Evolutionary conservation across 2,113 vertebrate species (phyloP), one percentile per base, ranked within the genome.

Genomic region (Turnix velox): DNA sequence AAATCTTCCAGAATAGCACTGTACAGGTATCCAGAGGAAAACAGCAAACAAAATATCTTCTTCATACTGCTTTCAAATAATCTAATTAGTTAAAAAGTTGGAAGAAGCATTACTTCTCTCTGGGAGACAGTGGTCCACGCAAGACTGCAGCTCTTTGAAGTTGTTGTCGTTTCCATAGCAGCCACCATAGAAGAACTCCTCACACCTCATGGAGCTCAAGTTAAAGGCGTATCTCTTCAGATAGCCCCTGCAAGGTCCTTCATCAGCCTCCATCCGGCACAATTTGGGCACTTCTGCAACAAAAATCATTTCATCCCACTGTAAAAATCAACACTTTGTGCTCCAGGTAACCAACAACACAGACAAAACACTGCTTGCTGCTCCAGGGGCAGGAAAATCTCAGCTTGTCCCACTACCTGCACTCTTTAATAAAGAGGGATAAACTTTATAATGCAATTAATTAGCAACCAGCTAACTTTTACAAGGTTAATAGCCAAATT

Each of bases 141-240:
- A 99, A 14, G 97, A 95, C 18, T 82, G 65, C 49, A 97, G 10
- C 66, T 98, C 96, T 2, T 57, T 61, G 97, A 99, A 99, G 67
- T 96, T 97, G 92, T 99, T 99, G 17, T 66, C 76, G 40, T 98
- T 99, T 37, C 96, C 98, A 0, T 71, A 59, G 68, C 98, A 99
- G 59, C 98, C 97, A 1, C 98, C 98, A 0, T 98, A 98, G 31
- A 40, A 15, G 58, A 99, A 98, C 31, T 93, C 55, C 92, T 99
- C 98, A 82, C 99, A 99, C 55, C 91, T 94, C 98, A 99, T 98
- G 4, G 98, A 97, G 71, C 94, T 98, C 97, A 99, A 96, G 95
- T 99, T 99, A 95, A 99, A 99, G 96, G 98, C 99, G 4, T 98
- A 99, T 57, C 94, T 87, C 40, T 3, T 92, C 3, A 97, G 33